Evolutionary conservation across 2,113 vertebrate genomes (phyloP).

Genomic region (Potamarius usumacintae): DNA sequence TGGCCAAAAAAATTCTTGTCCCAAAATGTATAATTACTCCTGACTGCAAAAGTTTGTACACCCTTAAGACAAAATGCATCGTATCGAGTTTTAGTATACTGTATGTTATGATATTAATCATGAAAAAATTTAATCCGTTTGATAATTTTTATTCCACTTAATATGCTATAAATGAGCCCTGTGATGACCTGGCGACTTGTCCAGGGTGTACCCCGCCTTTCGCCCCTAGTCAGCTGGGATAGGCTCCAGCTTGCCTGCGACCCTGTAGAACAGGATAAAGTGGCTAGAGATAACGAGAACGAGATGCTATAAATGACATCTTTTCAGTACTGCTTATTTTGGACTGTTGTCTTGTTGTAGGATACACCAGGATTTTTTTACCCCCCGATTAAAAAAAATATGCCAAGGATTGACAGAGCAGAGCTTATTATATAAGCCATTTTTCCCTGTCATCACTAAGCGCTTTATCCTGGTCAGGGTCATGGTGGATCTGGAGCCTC

Average conservation of each 20-base stretch:
- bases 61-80: not conserved
- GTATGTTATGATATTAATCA: not conserved
- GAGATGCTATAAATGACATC: not conserved
- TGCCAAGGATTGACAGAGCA: not conserved
- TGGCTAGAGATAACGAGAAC: not conserved
- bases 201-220: too few species aligned
- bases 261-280: too few species aligned
- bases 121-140: accelerated
- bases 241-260: too few species aligned
- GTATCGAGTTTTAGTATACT: not conserved
- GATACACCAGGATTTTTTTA: not conserved
- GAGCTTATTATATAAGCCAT: too few species aligned
- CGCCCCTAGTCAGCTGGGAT: too few species aligned
- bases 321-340: not conserved
- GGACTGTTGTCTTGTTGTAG: not conserved
- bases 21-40: not conserved
- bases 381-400: not conserved
- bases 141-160: not conserved
- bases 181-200: too few species aligned
- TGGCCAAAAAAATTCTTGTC: too few species aligned
- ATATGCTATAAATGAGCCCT: too few species aligned
- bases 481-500: too few species aligned
- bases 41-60: not conserved
- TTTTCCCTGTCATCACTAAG: too few species aligned
- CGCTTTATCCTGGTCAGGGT: too few species aligned